Conservation (phyloP, 2,888 invertebrate species). For the Lamellibrachia satsuma region DNA sequence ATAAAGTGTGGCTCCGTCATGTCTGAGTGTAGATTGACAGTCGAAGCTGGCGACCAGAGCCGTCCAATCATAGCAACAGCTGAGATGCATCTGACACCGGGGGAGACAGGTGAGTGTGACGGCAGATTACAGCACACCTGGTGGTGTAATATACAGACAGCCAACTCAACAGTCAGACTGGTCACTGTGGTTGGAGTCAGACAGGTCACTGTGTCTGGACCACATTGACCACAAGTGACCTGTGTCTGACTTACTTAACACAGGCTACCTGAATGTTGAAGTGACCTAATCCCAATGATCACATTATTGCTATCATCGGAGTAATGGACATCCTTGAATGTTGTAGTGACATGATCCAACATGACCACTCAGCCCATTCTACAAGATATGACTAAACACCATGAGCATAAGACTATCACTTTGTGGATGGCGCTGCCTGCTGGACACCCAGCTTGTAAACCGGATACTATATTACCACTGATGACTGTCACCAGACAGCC, state of each 20-base stretch:
- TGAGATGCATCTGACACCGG: background rate
- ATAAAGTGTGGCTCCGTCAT: background rate
- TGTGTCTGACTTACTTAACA: background rate
- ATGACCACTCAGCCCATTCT: too few species aligned
- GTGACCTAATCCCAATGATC: too few species aligned
- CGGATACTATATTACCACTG: background rate
- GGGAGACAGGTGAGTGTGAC: background rate
- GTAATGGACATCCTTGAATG: too few species aligned
- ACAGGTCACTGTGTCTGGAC: background rate
- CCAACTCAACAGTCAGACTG: background rate
- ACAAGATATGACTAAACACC: too few species aligned
- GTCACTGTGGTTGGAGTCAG: background rate
- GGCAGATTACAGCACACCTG: background rate
- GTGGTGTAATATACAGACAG: background rate
- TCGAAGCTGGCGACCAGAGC: background rate
- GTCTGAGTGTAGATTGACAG: background rate
- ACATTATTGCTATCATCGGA: too few species aligned
- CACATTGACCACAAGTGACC: background rate
- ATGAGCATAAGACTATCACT: background rate
- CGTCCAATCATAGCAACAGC: background rate
- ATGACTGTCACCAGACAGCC: background rate
- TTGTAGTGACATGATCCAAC: too few species aligned
- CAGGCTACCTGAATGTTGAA: background rate
- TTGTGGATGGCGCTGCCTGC: background rate
- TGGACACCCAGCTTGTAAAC: background rate